A percentile compares a stretch with the other conserved stretches of the same genome.
Evolutionary conservation across 2,113 vertebrate genomes (phyloP).

Genomic region (Tupaia chinensis): DNA sequence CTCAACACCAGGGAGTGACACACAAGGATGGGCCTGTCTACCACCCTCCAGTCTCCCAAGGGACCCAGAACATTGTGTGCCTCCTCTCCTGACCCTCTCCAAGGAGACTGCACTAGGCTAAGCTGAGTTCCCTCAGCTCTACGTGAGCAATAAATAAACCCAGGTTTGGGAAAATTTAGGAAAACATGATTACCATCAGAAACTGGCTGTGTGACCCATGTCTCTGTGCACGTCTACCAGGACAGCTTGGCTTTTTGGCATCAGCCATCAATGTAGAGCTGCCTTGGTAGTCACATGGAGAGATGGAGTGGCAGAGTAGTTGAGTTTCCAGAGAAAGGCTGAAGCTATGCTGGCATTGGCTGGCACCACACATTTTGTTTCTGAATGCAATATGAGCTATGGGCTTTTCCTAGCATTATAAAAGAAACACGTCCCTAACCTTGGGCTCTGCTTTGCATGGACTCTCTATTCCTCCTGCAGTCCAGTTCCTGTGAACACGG

Average conservation of each 20-base stretch:
- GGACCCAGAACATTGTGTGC: rapidly evolving
- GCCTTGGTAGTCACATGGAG: no score
- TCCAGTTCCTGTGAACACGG: no score
- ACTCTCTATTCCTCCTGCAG: no score
- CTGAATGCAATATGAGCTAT: neutral
- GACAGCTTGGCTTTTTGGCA: neutral
- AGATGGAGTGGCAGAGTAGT: neutral
- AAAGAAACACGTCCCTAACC: neutral
- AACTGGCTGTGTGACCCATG: neutral
- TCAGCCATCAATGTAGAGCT: neutral
- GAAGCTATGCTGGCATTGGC: neutral
- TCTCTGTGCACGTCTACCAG: neutral
- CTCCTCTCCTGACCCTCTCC: neutral
- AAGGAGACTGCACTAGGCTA: neutral
- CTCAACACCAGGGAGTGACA: neutral
- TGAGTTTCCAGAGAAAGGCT: neutral
- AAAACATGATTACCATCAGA: neutral
- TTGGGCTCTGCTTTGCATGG: neutral
- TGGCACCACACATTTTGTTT: no score
- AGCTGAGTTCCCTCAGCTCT: neutral
- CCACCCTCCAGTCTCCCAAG: neutral
- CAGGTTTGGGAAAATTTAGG: neutral
- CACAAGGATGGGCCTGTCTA: neutral
- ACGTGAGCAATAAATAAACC: neutral
- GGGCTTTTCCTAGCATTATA: no score